phyloP scores from a whole-genome alignment of 2,888 invertebrate species.

The Listrodromus nycthemerus region DNA sequence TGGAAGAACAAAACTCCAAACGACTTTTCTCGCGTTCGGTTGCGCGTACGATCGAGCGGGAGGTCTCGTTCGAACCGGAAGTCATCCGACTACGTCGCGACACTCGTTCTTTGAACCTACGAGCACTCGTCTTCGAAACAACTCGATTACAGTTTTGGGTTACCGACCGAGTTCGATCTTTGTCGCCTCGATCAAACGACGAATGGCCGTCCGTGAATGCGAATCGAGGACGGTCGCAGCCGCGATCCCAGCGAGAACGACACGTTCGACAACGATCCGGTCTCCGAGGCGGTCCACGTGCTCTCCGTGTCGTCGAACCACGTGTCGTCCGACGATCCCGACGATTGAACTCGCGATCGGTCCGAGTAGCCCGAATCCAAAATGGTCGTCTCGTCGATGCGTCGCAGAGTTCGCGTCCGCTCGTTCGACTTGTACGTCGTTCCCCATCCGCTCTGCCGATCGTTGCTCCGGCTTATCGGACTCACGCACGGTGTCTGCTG shows the following conservation, averaged over 20 bases:
- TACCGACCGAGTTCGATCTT: no score
- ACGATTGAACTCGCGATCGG: conserved; percentile 62
- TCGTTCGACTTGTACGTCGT: conserved; percentile 19
- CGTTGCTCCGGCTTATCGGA: conserved; percentile 68
- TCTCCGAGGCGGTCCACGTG: conserved; percentile 56
- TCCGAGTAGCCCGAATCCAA: conserved; percentile 77
- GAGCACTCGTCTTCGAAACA: no score
- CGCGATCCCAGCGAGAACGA: background rate
- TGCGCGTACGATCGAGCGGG: no score
- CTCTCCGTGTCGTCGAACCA: conserved; percentile 57
- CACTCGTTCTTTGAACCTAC: no score
- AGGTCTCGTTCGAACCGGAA: no score
- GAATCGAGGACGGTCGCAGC: background rate
- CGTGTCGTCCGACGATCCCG: conserved; percentile 31
- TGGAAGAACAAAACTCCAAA: no score
- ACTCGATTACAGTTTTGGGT: no score
- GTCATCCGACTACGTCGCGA: no score
- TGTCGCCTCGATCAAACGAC: background rate
- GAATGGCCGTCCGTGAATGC: background rate
- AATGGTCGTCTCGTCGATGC: conserved; percentile 71
- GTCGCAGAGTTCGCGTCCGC: conserved; percentile 45
- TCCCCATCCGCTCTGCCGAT: conserved; percentile 35
- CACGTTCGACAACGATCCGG: conserved; percentile 11
- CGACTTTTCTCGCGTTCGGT: no score
- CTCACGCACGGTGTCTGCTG: conserved; percentile 71